phyloP scores from a whole-genome alignment of 2,888 invertebrate species.

The Geotrupes spiniger region DNA sequence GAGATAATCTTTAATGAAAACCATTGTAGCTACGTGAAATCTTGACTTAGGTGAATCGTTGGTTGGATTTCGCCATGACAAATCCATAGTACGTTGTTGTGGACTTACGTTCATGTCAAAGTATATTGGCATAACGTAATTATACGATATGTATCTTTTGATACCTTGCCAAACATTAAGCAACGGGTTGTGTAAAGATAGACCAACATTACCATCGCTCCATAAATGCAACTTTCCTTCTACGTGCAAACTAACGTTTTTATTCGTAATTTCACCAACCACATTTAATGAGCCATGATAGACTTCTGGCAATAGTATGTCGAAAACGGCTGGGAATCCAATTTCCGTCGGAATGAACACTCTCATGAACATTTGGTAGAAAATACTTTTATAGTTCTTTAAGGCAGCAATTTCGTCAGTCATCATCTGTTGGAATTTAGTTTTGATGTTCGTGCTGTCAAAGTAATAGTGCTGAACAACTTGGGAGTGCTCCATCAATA shows the following conservation, averaged over 20 bases:
- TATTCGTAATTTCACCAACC: conserved; percentile 31
- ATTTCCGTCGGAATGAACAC: conserved; percentile 45
- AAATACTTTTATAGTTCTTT: conserved; percentile 27
- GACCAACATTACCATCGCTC: conserved; percentile 41
- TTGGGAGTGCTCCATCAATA: conserved; percentile 25
- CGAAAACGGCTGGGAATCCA: conserved; percentile 45
- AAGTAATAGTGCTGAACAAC: conserved; percentile 26
- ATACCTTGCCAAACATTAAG: conserved; percentile 49
- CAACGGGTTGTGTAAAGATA: conserved; percentile 51
- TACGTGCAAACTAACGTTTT: conserved; percentile 34
- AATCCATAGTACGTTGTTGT: conserved; percentile 36
- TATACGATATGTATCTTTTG: conserved; percentile 36
- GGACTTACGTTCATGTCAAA: conserved; percentile 36
- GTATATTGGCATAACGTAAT: conserved; percentile 39
- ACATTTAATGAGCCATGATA: conserved; percentile 32
- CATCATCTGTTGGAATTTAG: conserved; percentile 14
- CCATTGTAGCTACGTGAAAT: conserved; percentile 39
- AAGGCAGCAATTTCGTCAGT: conserved; percentile 6
- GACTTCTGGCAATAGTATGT: conserved; percentile 38
- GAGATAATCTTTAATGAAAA: conserved; percentile 41
- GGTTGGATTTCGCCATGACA: conserved; percentile 38
- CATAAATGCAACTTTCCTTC: conserved; percentile 37
- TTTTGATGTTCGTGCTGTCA: conserved; percentile 26
- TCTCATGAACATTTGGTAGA: conserved; percentile 25
- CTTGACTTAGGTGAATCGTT: conserved; percentile 33